Evolutionary conservation across 2,888 invertebrate genomes (phyloP).

Genomic region (Phlogophora meticulosa): DNA sequence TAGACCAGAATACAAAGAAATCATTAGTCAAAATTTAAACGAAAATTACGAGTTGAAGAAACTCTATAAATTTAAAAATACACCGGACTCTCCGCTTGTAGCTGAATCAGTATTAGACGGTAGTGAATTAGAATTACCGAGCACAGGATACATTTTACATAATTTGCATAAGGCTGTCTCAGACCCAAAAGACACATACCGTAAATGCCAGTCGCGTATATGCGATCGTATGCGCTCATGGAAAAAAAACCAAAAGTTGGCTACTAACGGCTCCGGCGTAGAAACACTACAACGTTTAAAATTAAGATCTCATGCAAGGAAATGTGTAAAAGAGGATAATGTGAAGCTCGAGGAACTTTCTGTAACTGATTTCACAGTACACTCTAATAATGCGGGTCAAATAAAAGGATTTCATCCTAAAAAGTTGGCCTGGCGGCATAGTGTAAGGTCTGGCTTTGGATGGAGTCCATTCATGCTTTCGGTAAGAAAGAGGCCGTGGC

Average conservation of each 20-base stretch:
- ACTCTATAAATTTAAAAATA: constrained; percentile 51
- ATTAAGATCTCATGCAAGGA: constrained; percentile 58
- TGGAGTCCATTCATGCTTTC: constrained; percentile 46
- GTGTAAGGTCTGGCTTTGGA: constrained; percentile 5
- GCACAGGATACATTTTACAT: constrained; percentile 39
- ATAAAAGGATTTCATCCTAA: constrained; percentile 55
- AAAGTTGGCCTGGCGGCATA: constrained; percentile 39
- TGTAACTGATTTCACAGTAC: constrained; percentile 63
- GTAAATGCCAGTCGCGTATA: constrained; percentile 48
- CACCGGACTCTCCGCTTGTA: constrained; percentile 53
- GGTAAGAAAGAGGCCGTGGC: constrained; percentile 31
- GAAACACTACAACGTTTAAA: constrained; percentile 64
- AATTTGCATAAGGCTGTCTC: constrained; percentile 55
- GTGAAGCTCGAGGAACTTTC: constrained; percentile 59
- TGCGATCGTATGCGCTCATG: constrained; percentile 55
- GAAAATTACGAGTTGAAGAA: constrained; percentile 53
- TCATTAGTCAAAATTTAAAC: constrained; percentile 32
- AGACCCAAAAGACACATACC: constrained; percentile 62
- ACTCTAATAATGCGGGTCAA: constrained; percentile 63
- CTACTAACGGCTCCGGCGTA: constrained; percentile 55
- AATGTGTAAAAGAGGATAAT: constrained; percentile 40
- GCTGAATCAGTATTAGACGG: constrained; percentile 64
- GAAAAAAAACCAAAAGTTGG: constrained; percentile 42
- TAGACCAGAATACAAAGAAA: constrained; percentile 48
- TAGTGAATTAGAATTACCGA: constrained; percentile 46